Percentiles rank a stretch among this genome's conserved stretches.
These are phyloP conservation scores for Carassius auratus DNA, from an alignment of 2,113 vertebrate species.

Conservation along the genomic window DNA sequence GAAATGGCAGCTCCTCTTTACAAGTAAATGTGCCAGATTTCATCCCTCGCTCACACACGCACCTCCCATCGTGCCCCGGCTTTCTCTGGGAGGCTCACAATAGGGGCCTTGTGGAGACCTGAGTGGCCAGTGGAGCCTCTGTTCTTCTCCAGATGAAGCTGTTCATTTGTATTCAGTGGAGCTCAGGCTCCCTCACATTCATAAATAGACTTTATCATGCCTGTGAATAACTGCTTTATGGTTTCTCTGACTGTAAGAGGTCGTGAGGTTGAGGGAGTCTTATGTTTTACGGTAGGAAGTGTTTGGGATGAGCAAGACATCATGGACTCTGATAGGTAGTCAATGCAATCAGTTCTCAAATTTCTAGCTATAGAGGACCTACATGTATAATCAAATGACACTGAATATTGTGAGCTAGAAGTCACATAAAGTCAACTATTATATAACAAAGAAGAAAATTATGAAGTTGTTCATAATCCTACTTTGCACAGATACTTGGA, in stretches of 20 bases:
- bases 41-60: conserved; percentile 42
- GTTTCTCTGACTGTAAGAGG: conserved; percentile 1
- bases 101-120: conserved; percentile 66
- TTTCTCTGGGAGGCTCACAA: conserved; percentile 60
- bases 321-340: background rate
- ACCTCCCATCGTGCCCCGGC: conserved; percentile 46
- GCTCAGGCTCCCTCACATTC: conserved; percentile 48
- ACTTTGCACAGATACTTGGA: background rate
- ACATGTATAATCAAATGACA: background rate
- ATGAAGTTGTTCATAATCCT: background rate
- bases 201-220: conserved; percentile 53
- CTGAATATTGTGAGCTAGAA: background rate
- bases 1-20: conserved; percentile 58
- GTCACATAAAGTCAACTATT: background rate
- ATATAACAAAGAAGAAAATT: background rate
- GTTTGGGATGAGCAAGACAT: background rate
- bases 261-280: background rate
- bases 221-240: conserved; percentile 38
- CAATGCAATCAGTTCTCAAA: background rate
- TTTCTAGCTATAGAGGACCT: background rate
- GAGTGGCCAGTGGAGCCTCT: conserved; percentile 46
- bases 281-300: background rate
- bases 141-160: conserved; percentile 60
- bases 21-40: conserved; percentile 47
- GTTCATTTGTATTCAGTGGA: conserved; percentile 70